These are phyloP conservation scores for Oncorhynchus masou DNA, from an alignment of 2,113 vertebrate species.

Conservation along the genomic window DNA sequence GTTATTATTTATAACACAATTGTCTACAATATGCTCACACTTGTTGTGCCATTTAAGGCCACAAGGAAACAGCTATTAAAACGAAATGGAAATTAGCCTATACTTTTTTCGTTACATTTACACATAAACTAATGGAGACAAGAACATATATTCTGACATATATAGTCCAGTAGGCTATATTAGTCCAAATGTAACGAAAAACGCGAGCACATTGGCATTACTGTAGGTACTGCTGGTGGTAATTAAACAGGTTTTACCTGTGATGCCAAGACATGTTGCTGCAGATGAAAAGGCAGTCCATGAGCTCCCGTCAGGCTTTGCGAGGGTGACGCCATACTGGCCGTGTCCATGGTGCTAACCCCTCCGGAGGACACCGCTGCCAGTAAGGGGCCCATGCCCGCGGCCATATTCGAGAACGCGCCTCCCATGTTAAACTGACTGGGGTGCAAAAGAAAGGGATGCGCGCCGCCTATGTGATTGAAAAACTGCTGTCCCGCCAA, in stretches of 20 bases:
- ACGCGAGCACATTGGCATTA: background rate
- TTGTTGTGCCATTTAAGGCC: background rate
- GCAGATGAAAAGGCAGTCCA: slow-evolving; percentile 92
- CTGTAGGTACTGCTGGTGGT: background rate
- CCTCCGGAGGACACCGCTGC: slow-evolving; percentile 89
- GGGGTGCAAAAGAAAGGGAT: slow-evolving; percentile 92
- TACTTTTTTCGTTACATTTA: background rate
- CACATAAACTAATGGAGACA: background rate
- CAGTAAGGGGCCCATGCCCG: slow-evolving; percentile 90
- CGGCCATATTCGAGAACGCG: slow-evolving; percentile 92
- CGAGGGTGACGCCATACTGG: slow-evolving; percentile 82
- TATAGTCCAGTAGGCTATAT: background rate
- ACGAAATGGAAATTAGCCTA: background rate
- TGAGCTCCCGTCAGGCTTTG: slow-evolving; percentile 84
- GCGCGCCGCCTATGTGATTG: slow-evolving; percentile 84
- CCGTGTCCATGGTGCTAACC: slow-evolving; percentile 83
- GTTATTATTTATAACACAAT: background rate
- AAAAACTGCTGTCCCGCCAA: slow-evolving; percentile 94
- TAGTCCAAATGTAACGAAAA: background rate
- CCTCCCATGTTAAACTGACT: slow-evolving; percentile 95
- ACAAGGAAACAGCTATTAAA: background rate
- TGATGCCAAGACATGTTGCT: slow-evolving; percentile 95
- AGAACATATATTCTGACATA: background rate
- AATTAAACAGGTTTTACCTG: slow-evolving; percentile 81
- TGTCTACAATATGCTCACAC: background rate